These are phyloP conservation scores for Netelia inedita DNA, from an alignment of 2,888 invertebrate species.

Conservation along the genomic window DNA sequence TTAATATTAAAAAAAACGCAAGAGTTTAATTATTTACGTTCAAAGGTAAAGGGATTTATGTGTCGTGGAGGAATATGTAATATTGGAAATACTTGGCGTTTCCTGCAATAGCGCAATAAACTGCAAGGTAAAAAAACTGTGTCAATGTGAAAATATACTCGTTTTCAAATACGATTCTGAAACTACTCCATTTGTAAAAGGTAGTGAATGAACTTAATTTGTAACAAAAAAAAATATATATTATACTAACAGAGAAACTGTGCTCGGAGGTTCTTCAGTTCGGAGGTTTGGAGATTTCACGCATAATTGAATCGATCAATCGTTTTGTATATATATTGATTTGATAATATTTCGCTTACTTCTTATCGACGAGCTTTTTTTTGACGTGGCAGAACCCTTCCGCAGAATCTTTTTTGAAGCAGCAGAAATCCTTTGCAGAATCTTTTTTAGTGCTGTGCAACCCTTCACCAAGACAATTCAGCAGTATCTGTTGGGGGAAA, in stretches of 20 bases:
- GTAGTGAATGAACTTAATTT: background rate
- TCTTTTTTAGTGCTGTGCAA: no score
- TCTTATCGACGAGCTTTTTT: conserved; percentile 9
- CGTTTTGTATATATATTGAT: conserved; percentile 14
- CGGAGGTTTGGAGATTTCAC: no score
- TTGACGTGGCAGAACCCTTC: background rate
- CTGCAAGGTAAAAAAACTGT: conserved; percentile 24
- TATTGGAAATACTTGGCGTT: background rate
- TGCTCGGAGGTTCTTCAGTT: no score
- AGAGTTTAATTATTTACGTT: conserved; percentile 1
- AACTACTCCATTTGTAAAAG: background rate
- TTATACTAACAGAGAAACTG: no score
- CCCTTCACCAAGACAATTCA: background rate
- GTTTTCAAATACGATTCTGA: no score
- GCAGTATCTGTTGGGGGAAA: conserved; percentile 18
- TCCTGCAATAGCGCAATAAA: background rate
- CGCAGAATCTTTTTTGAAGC: background rate
- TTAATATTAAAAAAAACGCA: conserved; percentile 12
- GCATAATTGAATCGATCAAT: background rate
- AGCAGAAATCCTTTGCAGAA: no score
- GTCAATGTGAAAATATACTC: background rate
- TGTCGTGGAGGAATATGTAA: background rate
- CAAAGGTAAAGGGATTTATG: conserved; percentile 14
- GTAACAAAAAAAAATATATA: no score
- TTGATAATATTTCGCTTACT: conserved; percentile 19